A percentile compares a stretch with the other conserved stretches of the same genome.
Conservation (phyloP, 2,888 invertebrate genomes). For the Sycophila texana region DNA sequence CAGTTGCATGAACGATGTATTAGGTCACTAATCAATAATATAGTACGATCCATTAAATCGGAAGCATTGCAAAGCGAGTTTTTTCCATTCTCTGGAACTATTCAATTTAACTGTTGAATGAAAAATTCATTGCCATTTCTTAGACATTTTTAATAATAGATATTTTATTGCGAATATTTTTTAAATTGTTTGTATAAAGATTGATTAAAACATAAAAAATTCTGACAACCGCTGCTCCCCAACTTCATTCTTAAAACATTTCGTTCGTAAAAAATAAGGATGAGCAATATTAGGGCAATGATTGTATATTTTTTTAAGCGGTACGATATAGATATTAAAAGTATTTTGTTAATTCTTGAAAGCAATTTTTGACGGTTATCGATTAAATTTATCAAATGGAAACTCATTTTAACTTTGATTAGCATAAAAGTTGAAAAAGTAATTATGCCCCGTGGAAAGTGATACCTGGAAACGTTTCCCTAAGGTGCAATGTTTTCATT, state of each 20-base stretch:
- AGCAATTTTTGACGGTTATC: neutral
- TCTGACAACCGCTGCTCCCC: too few relatives aligned
- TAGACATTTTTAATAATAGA: neutral
- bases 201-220: too few relatives aligned
- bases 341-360: too few relatives aligned
- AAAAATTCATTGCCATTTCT: too few relatives aligned
- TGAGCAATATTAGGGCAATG: too few relatives aligned
- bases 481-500: conserved; percentile 39
- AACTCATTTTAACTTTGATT: conserved; percentile 40
- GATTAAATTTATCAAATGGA: conserved; percentile 16
- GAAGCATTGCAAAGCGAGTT: neutral
- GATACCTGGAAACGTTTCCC: conserved; percentile 15
- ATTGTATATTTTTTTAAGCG: too few relatives aligned
- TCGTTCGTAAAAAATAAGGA: too few relatives aligned
- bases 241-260: too few relatives aligned
- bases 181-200: neutral
- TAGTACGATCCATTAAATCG: neutral
- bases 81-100: neutral
- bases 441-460: conserved; percentile 11
- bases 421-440: conserved; percentile 33
- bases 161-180: neutral
- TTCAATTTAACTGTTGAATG: neutral
- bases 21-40: neutral
- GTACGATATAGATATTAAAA: too few relatives aligned
- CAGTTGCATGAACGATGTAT: neutral